These are phyloP conservation scores for Rhyzopertha dominica DNA, from an alignment of 1,140 invertebrate genomes.

Conservation along the genomic window DNA sequence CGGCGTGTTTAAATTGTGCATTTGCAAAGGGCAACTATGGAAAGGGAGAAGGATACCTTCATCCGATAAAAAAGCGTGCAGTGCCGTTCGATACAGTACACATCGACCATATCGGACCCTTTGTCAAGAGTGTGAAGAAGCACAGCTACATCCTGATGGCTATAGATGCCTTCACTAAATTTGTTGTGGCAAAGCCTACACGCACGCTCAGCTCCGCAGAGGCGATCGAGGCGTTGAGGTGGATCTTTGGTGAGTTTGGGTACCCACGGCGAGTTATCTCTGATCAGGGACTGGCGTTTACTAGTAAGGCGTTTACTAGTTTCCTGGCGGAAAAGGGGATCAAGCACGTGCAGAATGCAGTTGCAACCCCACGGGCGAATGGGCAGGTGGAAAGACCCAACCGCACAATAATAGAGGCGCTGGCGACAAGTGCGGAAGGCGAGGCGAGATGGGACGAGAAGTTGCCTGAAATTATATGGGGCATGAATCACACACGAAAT, in stretches of 20 bases:
- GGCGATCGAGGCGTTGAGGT: slow-evolving; percentile 14
- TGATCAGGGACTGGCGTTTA: no score
- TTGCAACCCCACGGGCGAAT: no score
- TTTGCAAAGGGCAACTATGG: slow-evolving; percentile 29
- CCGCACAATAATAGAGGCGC: no score
- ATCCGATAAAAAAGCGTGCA: slow-evolving; percentile 16
- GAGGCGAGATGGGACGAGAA: slow-evolving; percentile 31
- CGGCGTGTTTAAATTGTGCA: slow-evolving; percentile 35
- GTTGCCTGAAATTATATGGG: slow-evolving; percentile 30
- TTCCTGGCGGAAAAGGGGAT: no score
- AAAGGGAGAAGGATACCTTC: slow-evolving; percentile 15
- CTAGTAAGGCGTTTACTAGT: no score
- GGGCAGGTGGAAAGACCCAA: no score
- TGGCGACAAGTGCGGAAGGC: slow-evolving; percentile 13
- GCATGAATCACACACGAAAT: slow-evolving; percentile 25
- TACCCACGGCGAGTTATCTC: no score
- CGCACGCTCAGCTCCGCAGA: slow-evolving; percentile 1
- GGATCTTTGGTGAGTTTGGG: no score
- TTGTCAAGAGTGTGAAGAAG: slow-evolving; percentile 18
- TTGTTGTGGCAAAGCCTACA: slow-evolving; percentile 12
- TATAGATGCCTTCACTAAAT: slow-evolving; percentile 43
- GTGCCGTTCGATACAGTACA: slow-evolving; percentile 27
- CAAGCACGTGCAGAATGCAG: no score
- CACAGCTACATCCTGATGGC: slow-evolving; percentile 38
- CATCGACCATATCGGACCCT: slow-evolving; percentile 33